Evolutionary conservation across 2,888 invertebrate species (phyloP), one percentile per base, ranked within the genome.

Genomic region (Rhogogaster chlorosoma): DNA sequence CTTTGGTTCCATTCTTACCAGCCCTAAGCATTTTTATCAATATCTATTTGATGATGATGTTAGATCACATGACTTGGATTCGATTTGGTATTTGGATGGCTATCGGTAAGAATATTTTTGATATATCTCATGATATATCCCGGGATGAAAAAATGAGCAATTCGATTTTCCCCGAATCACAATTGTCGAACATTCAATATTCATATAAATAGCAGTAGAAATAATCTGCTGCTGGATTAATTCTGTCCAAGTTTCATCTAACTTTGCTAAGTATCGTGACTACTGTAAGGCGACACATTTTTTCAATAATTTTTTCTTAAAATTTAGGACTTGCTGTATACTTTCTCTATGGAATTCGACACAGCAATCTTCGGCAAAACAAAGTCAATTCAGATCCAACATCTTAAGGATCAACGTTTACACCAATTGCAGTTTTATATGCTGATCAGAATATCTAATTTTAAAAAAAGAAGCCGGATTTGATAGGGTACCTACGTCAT

Each of bases 41-140:
- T 91, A 95, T 98, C 84, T 97, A 98, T 92, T 94, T 98, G 32
- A 98, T 98, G 98, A 94, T 97, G 84, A 96, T 97, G 93, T 94
- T 98, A 88, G 97, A 97, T 87, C 89, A 93, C 0, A 94, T 95
- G 87, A 98, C 98, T 0, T 98, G 98, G 98, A 94, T 98, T n/a
- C 94, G 98, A 88, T 97, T 98, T 91, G 94, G 94, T 4, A 94
- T 97, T 45, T 98, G 98, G 98, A 96, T 98, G 94, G 91, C 93
- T 15, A 93, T 98, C 87, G 98, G 98, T 97, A 93, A 94, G 95
- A 93, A 67, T 36, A 83, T 26, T 83, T 85, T 42, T 38, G 45
- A 64, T 70, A 18, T 6, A 84, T 45, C 45, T 82, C 57, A 32
- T 84, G 77, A 49, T 18, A 6, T 57, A 57, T 57, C n/a, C 6